Base-by-base conservation (phyloP, 1,140 invertebrate species). In the Heliconius hewitsoni region DNA sequence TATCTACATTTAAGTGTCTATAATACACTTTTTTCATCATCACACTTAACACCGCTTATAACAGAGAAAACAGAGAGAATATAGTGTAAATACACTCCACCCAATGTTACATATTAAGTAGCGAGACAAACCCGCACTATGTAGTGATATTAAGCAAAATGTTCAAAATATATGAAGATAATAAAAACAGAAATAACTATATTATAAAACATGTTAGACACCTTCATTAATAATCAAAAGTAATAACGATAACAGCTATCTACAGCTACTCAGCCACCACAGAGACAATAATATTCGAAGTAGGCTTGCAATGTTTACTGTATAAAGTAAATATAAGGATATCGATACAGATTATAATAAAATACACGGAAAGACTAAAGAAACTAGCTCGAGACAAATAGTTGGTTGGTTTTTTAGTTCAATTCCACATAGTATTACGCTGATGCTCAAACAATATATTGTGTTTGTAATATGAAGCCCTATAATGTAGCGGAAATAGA, bases 261-360 rank as follows among this genome's bases (percentile, higher is more conserved):
- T 55, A 27, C 70, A 39, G 70, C 79, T 80, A 79, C 74, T 60
- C 75, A 81, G 71, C 52, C n/a, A 55, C 42, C 39, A 37, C 50
- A 50, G 75, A 76, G 74, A 66, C 60, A 77, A 81, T 80, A 80
- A 81, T 81, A 78, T 42, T 75, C 76, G 80, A 78, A 81, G 80
- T 72, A 81, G 80, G 80, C 80, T 81, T 81, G 79, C 81, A 80
- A 80, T 82, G 81, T 76, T 82, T 80, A 80, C 74, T 73, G 73
- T 75, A 77, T 78, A 82, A 82, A 82, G 76, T 82, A 82, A 82
- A 82, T 57, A 71, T 57, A 71, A 82, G 77, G 37, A 46, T 73
- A 82, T 70, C 74, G 55, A 77, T 79, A 82, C 71, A 72, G 71
- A 66, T 9, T 27, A 39, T 39, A n/a, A 37, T 23, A 16, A 30